Base-by-base conservation (phyloP, 2,888 invertebrate genomes). In the Incurvaria masculella region DNA sequence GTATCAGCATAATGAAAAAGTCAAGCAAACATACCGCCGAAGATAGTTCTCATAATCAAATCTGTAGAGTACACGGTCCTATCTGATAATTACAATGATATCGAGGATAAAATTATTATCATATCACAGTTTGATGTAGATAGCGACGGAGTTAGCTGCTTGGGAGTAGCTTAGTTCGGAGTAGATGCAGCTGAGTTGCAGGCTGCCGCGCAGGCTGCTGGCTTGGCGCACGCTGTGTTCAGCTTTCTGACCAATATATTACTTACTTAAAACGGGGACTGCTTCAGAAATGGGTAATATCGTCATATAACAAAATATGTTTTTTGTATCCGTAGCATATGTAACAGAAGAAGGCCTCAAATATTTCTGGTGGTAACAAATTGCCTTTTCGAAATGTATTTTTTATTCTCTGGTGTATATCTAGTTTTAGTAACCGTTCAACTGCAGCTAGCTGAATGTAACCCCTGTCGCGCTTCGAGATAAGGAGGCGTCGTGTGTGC, bases 1-100 rank as follows among this genome's bases (percentile, higher is more conserved):
- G 33, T 33, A 33, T 33, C 33, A 33, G 33, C 33, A 33, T 66
- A 69, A 65, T 66, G 69, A 68, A 33, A 33, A 33, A 33, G 33
- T 33, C 11, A 33, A 33, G 33, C 33, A 33, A 33, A 33, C 33
- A 33, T n/a, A 59, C 53, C 55, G 59, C 46, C 56, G 66, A 66
- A 64, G 66, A 60, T 61, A 61, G 61, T 67, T 71, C 68, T 68
- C 65, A 57, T 71, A 71, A 74, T 74, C 72, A 71, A 72, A 72
- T 72, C 72, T 73, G 63, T 63, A 56, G 59, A 61, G 33, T 11
- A 33, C 33, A 33, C 33, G 60, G 63, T 61, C 68, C 62, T 74
- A 74, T 73, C 75, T 72, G 74, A 75, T 74, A 74, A 73, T 72
- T 72, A 69, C 59, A 61, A 33, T 58, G 58, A 57, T 74, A 74